Base-by-base conservation (phyloP, 1,140 invertebrate genomes). In the Phymastichus coffea region DNA sequence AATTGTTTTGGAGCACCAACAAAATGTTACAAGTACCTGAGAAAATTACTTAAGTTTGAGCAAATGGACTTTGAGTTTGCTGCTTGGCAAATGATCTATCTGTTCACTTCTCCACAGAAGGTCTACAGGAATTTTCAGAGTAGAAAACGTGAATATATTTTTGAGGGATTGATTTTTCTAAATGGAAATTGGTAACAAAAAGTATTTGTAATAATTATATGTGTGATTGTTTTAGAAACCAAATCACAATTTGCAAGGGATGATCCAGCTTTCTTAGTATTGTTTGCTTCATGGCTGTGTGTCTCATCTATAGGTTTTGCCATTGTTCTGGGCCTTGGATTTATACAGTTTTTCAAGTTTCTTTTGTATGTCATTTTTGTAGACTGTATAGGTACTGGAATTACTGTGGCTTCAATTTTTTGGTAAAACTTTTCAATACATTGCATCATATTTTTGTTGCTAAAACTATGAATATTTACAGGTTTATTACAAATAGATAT, bases 61-160 rank as follows among this genome's bases (percentile, higher is more conserved):
- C 97, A 99, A 81, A 99, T 99, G 97, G 97, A 99, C 79, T 99
- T 99, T 83, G 95, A 99, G 76, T 99, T 97, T 85, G 97, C 97
- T 2, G 82, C 92, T 10, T 99, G 97, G 97, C 97, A 99, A 86
- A 98, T 99, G 93, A 80, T 97, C 0, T 98, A 97, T 79, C 81
- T 99, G 48, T 95, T 99, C 79, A 85, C 92, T 54, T 84, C 94
- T 1, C 97, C 97, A 22, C 94, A 98, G 75, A 98, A 98, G 87
- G 95, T 99, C 3, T 98, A 98, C 72, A 88, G 94, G 78, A 98
- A 98, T 82, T 99, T 98, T 79, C 91, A 96, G 69, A 98, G 97
- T 80, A 88, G 97, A 80, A 99, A 99, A 88, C 91, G 95, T 97
- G 85, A 84, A 86, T 87, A 64, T 22, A 20, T 35, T 7, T 49